A percentile compares a stretch with the other conserved stretches of the same genome.
These are phyloP conservation scores for Zapornia atra DNA, from an alignment of 2,113 vertebrate genomes.

Conservation along the genomic window DNA sequence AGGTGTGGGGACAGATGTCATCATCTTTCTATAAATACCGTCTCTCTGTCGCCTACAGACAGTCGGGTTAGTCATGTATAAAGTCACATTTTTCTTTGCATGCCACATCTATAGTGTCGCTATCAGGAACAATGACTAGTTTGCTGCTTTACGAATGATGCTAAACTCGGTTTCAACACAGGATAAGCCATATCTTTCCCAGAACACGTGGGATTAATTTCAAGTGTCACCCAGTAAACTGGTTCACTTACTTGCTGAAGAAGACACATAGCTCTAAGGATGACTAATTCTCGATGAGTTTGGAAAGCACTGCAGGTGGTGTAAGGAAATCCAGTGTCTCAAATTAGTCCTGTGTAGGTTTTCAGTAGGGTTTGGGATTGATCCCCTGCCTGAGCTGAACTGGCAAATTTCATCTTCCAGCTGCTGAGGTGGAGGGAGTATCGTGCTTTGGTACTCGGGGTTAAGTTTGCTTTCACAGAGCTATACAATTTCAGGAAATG, in stretches of 20 bases:
- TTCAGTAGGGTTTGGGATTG: background rate
- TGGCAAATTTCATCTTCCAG: background rate
- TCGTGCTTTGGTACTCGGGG: background rate
- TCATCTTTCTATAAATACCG: background rate
- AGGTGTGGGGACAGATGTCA: background rate
- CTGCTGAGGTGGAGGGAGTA: background rate
- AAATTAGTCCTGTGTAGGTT: background rate
- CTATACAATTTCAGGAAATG: background rate
- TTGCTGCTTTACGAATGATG: background rate
- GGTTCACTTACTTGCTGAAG: background rate
- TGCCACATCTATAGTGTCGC: background rate
- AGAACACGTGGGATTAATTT: background rate
- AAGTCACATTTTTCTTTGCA: background rate
- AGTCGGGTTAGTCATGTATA: background rate
- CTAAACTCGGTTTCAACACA: background rate
- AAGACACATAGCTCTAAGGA: background rate
- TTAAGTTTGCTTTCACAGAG: background rate
- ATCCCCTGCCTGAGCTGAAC: background rate
- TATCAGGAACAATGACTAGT: background rate
- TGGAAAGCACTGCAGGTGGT: background rate
- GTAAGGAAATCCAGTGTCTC: background rate
- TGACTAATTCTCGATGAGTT: background rate
- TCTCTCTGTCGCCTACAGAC: background rate
- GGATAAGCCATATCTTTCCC: background rate
- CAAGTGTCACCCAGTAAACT: background rate